Evolutionary conservation across 2,113 vertebrate species (phyloP).

Genomic region (Vimba vimba): DNA sequence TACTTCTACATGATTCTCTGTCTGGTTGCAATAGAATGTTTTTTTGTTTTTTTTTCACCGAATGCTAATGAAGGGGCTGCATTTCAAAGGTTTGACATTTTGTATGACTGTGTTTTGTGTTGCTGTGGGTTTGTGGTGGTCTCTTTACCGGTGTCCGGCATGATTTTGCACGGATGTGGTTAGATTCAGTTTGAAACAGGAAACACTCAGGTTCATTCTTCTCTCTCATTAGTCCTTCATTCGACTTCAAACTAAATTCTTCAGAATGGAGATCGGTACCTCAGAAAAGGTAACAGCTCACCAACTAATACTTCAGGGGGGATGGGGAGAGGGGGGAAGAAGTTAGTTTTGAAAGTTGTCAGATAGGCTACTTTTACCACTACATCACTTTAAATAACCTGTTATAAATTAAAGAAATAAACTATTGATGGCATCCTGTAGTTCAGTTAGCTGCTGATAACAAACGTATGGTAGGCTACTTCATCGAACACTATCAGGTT

Average conservation of each 20-base stretch:
- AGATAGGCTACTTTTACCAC: not conserved
- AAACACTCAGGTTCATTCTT: constrained; percentile 33
- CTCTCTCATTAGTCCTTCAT: constrained; percentile 19
- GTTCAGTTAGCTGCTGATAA: not conserved
- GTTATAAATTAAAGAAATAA: not conserved
- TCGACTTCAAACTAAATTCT: not conserved
- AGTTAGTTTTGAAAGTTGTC: not conserved
- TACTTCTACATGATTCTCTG: not conserved
- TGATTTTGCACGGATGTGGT: constrained; percentile 52
- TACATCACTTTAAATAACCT: not conserved
- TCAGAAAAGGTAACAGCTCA: constrained; percentile 34
- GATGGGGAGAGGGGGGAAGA: no score
- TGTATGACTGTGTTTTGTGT: not conserved
- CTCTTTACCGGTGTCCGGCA: constrained; percentile 44
- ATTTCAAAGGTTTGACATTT: constrained; percentile 38
- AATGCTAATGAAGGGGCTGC: not conserved
- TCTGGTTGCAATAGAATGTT: not conserved
- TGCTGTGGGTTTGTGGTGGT: constrained; percentile 50
- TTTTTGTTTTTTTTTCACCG: not conserved
- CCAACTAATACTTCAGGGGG: not conserved
- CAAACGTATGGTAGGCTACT: not conserved
- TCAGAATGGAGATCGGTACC: not conserved
- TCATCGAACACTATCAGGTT: not conserved
- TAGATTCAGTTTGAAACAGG: constrained; percentile 55
- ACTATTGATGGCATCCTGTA: not conserved